phyloP scores from a whole-genome alignment of 2,797 vertebrate genomes.

The Gambelia wislizenii region DNA sequence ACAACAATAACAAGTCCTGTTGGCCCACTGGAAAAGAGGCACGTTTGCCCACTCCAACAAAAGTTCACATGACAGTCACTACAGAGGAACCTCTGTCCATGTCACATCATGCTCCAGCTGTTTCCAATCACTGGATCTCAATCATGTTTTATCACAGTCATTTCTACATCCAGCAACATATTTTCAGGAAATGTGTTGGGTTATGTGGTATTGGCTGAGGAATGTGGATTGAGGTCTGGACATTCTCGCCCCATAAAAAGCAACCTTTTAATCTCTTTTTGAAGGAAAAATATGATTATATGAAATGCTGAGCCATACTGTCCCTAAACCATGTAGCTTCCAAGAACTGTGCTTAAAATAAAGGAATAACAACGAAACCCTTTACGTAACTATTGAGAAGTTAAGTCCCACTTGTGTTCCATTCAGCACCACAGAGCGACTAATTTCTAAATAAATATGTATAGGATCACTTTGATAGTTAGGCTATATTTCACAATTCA shows the following conservation, averaged over 20 bases:
- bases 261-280: neutral
- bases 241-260: neutral
- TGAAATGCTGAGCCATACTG: neutral
- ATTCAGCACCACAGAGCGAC: neutral
- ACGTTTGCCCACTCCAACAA: neutral
- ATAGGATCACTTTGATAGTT: neutral
- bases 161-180: neutral
- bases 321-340: neutral
- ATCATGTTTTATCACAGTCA: fast-evolving
- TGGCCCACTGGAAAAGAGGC: neutral
- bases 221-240: neutral
- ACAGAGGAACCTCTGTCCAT: neutral
- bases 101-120: neutral
- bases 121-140: neutral
- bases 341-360: neutral
- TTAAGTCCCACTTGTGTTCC: neutral
- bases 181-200: neutral
- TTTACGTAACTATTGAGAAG: neutral
- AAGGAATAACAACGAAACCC: neutral
- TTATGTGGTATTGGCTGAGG: neutral
- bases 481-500: neutral
- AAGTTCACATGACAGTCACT: neutral
- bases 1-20: neutral
- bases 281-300: neutral
- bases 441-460: neutral